Conservation (phyloP, 2,888 invertebrate species). For the Protodeltote pygarga region DNA sequence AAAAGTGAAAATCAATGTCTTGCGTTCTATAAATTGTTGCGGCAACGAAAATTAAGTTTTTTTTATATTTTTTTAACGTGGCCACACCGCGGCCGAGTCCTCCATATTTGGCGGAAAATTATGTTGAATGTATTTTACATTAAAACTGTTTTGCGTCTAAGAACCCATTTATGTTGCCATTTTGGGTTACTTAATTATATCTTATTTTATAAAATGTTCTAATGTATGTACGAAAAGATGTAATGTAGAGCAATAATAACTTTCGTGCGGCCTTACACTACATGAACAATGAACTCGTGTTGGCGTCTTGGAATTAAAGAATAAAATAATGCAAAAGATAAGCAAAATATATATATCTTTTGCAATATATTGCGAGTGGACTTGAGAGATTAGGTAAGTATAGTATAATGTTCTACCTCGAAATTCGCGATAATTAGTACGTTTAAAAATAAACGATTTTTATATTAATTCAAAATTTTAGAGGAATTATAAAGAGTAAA, state of each 20-base stretch:
- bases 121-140: slow-evolving; percentile 16
- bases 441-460: slow-evolving; percentile 38
- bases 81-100: slow-evolving; percentile 9
- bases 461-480: slow-evolving; percentile 45
- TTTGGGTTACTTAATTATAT: slow-evolving; percentile 35
- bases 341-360: slow-evolving; percentile 32
- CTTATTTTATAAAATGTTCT: slow-evolving; percentile 34
- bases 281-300: slow-evolving; percentile 34
- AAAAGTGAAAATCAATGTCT: slow-evolving; percentile 29
- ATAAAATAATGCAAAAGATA: too few relatives aligned
- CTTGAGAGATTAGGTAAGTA: slow-evolving; percentile 45
- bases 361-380: slow-evolving; percentile 36
- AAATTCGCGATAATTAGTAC: slow-evolving; percentile 41
- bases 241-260: slow-evolving; percentile 55
- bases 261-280: slow-evolving; percentile 47
- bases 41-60: slow-evolving; percentile 26
- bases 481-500: slow-evolving; percentile 35
- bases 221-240: slow-evolving; percentile 35
- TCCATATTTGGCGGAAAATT: slow-evolving; percentile 25
- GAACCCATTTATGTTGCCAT: slow-evolving; percentile 36
- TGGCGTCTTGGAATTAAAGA: slow-evolving; percentile 24
- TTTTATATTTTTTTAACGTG: too few relatives aligned
- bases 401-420: slow-evolving; percentile 49
- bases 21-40: slow-evolving; percentile 23
- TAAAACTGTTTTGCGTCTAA: slow-evolving; percentile 5